Base-by-base conservation (phyloP, 1,140 invertebrate genomes). In the Philotrypesis tridentata region DNA sequence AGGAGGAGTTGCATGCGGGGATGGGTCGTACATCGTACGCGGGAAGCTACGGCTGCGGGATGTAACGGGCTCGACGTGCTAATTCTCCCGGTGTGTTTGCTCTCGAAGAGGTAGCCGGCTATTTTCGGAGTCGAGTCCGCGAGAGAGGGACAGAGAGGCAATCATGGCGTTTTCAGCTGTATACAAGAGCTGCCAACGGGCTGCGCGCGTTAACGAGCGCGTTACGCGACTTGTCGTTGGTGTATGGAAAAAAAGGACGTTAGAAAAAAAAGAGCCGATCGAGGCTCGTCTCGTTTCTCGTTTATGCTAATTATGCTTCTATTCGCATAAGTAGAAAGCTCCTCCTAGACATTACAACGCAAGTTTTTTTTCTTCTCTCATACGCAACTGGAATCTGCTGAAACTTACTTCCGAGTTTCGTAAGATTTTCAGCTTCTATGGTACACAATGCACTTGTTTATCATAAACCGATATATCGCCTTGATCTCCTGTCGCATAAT, bases 331-430 rank as follows among this genome's bases (percentile, higher is more conserved):
- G 33, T 31, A 14, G n/a, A n/a, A n/a, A 23, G 33, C 63, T 78
- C 67, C 48, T 67, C 72, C 40, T n/a, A n/a, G 27, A 43, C 17
- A 27, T 33, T 11, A 2, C 7, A 8, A 11, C 40, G 14, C 40
- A 43, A n/a, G n/a, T n/a, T n/a, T n/a, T n/a, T n/a, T n/a, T n/a
- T n/a, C n/a, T n/a, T n/a, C n/a, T n/a, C n/a, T n/a, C n/a, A n/a
- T n/a, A n/a, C n/a, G n/a, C n/a, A n/a, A n/a, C 21, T 55, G 40
- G 37, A 31, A 29, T 31, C 67, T 79, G 67, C 67, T 60, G 76
- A 67, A 79, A 79, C 25, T 70, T 55, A 70, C 43, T 60, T 60
- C 65, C 43, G 27, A 60, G 40, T 77, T 77, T 77, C 75, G 40
- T 77, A 77, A 77, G 75, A 68, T 77, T 77, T 55, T 25, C 31